These are phyloP conservation scores for Gulo gulo DNA, from an alignment of 2,113 vertebrate species.

Conservation along the genomic window DNA sequence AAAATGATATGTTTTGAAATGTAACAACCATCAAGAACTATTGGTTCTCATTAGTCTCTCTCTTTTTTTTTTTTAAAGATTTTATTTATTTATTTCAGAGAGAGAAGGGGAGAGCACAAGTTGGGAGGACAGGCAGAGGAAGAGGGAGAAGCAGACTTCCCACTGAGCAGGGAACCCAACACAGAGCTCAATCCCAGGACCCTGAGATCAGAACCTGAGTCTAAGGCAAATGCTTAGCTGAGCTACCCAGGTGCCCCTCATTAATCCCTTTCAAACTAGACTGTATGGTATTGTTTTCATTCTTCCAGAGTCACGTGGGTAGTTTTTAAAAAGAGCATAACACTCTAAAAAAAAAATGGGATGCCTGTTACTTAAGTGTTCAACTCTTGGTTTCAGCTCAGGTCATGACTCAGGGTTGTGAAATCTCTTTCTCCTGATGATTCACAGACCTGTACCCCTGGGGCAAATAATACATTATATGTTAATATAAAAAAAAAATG, in stretches of 20 bases:
- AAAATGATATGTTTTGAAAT: background rate
- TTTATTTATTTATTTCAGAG: background rate
- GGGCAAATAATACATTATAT: too few species aligned
- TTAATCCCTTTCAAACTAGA: background rate
- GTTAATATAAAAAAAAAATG: too few species aligned
- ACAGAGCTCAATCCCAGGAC: background rate
- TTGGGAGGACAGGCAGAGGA: background rate
- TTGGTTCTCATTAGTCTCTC: background rate
- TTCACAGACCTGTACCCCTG: too few species aligned
- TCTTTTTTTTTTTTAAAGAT: background rate
- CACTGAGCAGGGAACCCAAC: background rate
- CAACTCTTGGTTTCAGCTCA: too few species aligned
- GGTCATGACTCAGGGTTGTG: too few species aligned
- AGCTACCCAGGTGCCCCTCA: background rate
- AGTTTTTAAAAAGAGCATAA: background rate
- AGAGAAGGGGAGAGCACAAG: background rate
- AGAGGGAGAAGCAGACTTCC: background rate
- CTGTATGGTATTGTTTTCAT: background rate
- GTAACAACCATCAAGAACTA: background rate
- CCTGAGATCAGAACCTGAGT: background rate
- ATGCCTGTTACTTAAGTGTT: too few species aligned
- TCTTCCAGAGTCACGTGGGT: background rate
- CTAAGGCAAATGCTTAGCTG: background rate
- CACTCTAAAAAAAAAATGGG: too few species aligned
- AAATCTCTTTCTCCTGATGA: too few species aligned